Evolutionary conservation across 2,888 invertebrate genomes (phyloP).

Genomic region (Drosophila paramelanica): DNA sequence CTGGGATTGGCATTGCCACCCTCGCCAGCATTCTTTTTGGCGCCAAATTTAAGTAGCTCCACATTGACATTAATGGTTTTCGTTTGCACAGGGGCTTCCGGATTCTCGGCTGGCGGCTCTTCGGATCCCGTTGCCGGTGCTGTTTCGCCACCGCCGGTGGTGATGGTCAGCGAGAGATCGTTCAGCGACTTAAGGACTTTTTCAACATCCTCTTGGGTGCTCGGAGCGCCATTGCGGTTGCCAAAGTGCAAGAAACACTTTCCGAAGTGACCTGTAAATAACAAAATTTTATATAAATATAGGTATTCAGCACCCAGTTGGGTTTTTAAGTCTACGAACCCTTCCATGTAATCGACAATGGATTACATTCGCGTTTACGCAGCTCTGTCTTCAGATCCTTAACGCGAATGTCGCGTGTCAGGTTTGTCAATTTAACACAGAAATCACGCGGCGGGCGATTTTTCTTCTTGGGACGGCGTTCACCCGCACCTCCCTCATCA

Average conservation of each 20-base stretch:
- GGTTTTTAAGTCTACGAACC: constrained; percentile 72
- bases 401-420: constrained; percentile 89
- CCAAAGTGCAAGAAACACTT: constrained; percentile 91
- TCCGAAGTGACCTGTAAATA: constrained; percentile 87
- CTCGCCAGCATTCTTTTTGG: constrained; percentile 58
- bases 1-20: constrained; percentile 60
- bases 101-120: constrained; percentile 55
- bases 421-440: constrained; percentile 88
- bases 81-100: constrained; percentile 61
- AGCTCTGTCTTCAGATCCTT: constrained; percentile 91
- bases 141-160: constrained; percentile 57
- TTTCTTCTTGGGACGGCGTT: constrained; percentile 70
- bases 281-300: constrained; percentile 1
- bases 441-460: constrained; percentile 81
- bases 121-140: constrained; percentile 62
- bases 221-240: constrained; percentile 86
- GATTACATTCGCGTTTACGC: constrained; percentile 90
- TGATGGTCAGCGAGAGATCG: constrained; percentile 82
- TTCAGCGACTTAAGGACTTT: constrained; percentile 83
- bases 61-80: constrained; percentile 82
- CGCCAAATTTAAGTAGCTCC: constrained; percentile 80
- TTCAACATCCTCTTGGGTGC: constrained; percentile 83
- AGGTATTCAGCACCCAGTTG: background rate
- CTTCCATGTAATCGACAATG: constrained; percentile 91
- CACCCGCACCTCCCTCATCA: constrained; percentile 61